phyloP scores from a whole-genome alignment of 2,888 invertebrate species.

The Cataglyphis rosenhaueri region DNA sequence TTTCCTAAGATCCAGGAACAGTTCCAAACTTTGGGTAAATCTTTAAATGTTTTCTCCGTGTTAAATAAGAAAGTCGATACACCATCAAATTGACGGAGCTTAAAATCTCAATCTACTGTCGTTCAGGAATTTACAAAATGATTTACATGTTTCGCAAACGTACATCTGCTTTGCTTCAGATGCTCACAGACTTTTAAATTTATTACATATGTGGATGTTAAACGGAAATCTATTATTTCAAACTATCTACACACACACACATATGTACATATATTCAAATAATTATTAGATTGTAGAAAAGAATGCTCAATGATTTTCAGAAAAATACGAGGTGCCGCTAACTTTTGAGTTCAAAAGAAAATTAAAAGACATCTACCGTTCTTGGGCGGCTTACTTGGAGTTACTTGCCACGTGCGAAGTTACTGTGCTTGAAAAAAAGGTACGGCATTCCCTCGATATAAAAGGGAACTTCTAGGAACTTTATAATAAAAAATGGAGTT shows the following conservation, averaged over 20 bases:
- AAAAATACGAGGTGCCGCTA: slow-evolving; percentile 91
- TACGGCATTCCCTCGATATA: slow-evolving; percentile 74
- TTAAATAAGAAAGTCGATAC: slow-evolving; percentile 55
- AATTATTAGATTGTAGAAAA: background rate
- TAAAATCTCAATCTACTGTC: slow-evolving; percentile 23
- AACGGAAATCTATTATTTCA: background rate
- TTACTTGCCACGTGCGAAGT: slow-evolving; percentile 90
- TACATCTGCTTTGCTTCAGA: background rate
- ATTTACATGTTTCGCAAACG: slow-evolving; percentile 11
- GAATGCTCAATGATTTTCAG: slow-evolving; percentile 66
- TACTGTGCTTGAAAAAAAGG: slow-evolving; percentile 90
- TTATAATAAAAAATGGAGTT: slow-evolving; percentile 29
- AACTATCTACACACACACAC: background rate
- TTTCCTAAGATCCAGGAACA: slow-evolving; percentile 92
- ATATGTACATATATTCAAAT: no score
- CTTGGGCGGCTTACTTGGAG: slow-evolving; percentile 91
- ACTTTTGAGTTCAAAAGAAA: slow-evolving; percentile 87
- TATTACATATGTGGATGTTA: background rate
- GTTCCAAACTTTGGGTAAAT: slow-evolving; percentile 89
- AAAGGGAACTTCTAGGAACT: slow-evolving; percentile 35
- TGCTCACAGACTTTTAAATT: background rate
- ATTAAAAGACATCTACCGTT: slow-evolving; percentile 87
- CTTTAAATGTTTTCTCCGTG: slow-evolving; percentile 59
- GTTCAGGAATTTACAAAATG: background rate
- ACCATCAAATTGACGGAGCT: slow-evolving; percentile 16